phyloP scores from a whole-genome alignment of 2,113 vertebrate genomes.

The Parus major region DNA sequence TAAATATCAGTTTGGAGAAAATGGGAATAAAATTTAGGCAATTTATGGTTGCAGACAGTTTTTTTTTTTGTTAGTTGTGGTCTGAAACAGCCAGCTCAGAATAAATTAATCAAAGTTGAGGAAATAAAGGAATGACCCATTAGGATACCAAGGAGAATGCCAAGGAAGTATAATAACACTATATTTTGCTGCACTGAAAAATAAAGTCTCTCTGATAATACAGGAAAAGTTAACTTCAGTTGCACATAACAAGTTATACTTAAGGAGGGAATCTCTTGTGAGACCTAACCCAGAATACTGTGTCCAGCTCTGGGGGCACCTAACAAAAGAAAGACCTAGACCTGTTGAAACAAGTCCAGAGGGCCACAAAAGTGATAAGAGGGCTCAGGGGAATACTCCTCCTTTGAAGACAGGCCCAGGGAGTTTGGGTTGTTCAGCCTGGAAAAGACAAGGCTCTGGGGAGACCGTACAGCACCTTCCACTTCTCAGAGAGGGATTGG shows the following conservation, averaged over 20 bases:
- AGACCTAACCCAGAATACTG: neutral
- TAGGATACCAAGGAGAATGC: neutral
- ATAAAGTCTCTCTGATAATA: neutral
- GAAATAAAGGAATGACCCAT: neutral
- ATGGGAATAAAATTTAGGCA: neutral
- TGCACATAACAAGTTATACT: neutral
- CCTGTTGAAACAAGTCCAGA: neutral
- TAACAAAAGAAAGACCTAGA: neutral
- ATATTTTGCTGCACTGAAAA: neutral
- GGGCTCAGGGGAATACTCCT: neutral
- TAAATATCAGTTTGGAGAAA: neutral
- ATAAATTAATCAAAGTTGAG: neutral
- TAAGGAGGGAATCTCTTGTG: neutral
- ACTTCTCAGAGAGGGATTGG: no score
- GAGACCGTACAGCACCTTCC: neutral
- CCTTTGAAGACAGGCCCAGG: neutral
- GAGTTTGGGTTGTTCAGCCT: neutral
- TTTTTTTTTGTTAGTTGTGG: neutral
- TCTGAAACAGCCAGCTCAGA: neutral
- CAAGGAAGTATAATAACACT: neutral
- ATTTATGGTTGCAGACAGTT: neutral
- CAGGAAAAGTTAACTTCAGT: neutral
- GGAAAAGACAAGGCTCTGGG: neutral
- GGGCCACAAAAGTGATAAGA: neutral
- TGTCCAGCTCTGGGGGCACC: fast-evolving